A percentile compares a stretch with the other conserved stretches of the same genome.
Conservation (phyloP, 2,113 vertebrate species). For the Galbula dea region DNA sequence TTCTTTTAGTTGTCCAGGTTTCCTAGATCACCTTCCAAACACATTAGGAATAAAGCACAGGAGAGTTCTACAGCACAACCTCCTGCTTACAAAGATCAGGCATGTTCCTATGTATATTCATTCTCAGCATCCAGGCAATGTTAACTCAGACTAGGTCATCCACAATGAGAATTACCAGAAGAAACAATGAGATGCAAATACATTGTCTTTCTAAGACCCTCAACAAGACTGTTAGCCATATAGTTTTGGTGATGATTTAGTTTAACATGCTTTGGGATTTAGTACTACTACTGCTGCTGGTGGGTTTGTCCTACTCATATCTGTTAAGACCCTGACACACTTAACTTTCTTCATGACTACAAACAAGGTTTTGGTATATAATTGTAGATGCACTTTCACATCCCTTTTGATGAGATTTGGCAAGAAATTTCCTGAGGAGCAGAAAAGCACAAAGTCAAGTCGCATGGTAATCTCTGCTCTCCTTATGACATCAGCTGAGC, state of each 20-base stretch:
- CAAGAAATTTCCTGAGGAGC: neutral
- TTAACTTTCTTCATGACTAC: neutral
- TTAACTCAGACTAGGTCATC: neutral
- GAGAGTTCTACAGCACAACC: neutral
- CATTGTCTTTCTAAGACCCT: neutral
- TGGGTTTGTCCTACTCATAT: neutral
- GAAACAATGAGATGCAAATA: neutral
- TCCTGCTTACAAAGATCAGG: neutral
- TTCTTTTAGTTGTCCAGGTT: neutral
- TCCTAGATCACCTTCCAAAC: neutral
- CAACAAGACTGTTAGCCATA: neutral
- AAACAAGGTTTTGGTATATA: neutral
- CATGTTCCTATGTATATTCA: neutral
- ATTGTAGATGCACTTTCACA: neutral
- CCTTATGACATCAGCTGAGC: neutral
- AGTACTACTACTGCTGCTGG: neutral
- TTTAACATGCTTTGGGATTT: neutral
- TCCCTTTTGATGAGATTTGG: neutral
- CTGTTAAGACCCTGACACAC: neutral
- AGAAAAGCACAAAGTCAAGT: neutral
- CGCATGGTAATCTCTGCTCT: neutral
- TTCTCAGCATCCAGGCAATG: neutral
- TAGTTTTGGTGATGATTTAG: neutral
- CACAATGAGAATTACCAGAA: no score
- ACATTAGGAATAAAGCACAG: fast-evolving